Evolutionary conservation across 2,888 invertebrate genomes (phyloP).

Genomic region (Thumatha senex): DNA sequence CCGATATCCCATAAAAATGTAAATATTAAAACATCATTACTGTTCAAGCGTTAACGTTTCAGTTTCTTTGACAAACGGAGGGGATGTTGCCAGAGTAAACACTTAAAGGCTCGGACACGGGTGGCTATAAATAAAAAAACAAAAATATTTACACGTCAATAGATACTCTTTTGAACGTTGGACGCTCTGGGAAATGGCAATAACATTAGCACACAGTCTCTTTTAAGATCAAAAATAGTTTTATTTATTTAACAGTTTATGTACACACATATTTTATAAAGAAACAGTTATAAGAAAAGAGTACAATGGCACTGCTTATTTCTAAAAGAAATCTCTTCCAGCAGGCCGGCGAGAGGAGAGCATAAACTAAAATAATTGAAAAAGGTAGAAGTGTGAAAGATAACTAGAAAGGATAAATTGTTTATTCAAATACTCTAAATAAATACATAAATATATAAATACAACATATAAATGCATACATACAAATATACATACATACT

Average conservation of each 20-base stretch:
- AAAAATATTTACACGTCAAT: slow-evolving; percentile 57
- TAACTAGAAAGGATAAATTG: too few relatives aligned
- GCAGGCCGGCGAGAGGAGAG: too few relatives aligned
- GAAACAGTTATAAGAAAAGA: too few relatives aligned
- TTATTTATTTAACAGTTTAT: slow-evolving; percentile 38
- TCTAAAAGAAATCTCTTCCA: too few relatives aligned
- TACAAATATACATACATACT: too few relatives aligned
- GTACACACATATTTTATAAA: neutral
- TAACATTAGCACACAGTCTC: slow-evolving; percentile 27
- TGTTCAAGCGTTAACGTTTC: slow-evolving; percentile 38
- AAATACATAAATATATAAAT: too few relatives aligned
- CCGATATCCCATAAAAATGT: slow-evolving; percentile 38
- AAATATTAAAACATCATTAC: slow-evolving; percentile 40
- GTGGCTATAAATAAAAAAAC: slow-evolving; percentile 48
- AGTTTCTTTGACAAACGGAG: slow-evolving; percentile 39
- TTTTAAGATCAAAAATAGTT: slow-evolving; percentile 16
- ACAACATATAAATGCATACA: too few relatives aligned
- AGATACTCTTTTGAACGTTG: slow-evolving; percentile 31
- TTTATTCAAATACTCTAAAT: too few relatives aligned
- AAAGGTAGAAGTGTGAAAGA: too few relatives aligned
- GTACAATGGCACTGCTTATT: too few relatives aligned
- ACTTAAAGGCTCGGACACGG: slow-evolving; percentile 31
- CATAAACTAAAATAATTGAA: too few relatives aligned
- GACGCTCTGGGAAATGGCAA: slow-evolving; percentile 34
- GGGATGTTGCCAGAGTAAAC: slow-evolving; percentile 36